A percentile compares a stretch with the other conserved stretches of the same genome.
phyloP scores from a whole-genome alignment of 2,888 invertebrate genomes.

The Eumacrocentrus americanus region DNA sequence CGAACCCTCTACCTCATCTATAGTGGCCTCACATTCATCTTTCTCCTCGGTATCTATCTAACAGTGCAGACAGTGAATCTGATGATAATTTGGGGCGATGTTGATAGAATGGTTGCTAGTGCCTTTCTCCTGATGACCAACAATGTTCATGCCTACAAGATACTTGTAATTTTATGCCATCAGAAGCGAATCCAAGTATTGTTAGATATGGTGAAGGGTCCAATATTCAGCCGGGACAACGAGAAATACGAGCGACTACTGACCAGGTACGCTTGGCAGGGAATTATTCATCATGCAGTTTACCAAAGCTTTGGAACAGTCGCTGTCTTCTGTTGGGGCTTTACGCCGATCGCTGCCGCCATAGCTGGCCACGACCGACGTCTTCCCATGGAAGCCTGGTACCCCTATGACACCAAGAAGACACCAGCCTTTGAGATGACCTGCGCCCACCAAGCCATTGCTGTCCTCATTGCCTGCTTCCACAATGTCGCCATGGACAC shows the following conservation, averaged over 20 bases:
- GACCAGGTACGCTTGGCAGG: conserved; percentile 43
- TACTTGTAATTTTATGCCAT: conserved; percentile 33
- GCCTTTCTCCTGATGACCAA: conserved; percentile 48
- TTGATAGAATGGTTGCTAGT: conserved; percentile 40
- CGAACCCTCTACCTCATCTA: conserved; percentile 36
- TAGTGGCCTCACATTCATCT: conserved; percentile 34
- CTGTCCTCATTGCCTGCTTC: conserved; percentile 39
- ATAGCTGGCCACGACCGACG: conserved; percentile 35
- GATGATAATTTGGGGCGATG: conserved; percentile 38
- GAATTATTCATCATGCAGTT: conserved; percentile 44
- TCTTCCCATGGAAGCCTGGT: conserved; percentile 47
- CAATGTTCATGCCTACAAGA: conserved; percentile 42
- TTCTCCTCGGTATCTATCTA: conserved; percentile 41
- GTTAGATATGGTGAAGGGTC: conserved; percentile 32
- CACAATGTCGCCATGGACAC: conserved; percentile 49
- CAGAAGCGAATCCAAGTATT: conserved; percentile 40
- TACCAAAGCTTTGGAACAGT: conserved; percentile 44
- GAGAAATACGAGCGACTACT: conserved; percentile 35
- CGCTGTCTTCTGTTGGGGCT: conserved; percentile 42
- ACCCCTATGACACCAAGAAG: conserved; percentile 43
- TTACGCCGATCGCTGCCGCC: conserved; percentile 38
- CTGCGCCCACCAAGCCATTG: conserved; percentile 41
- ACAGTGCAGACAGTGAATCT: conserved; percentile 41
- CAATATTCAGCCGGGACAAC: conserved; percentile 41
- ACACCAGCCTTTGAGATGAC: conserved; percentile 46